Evolutionary conservation across 2,888 invertebrate species (phyloP).

Genomic region (Caenorhabditis zanzibari): DNA sequence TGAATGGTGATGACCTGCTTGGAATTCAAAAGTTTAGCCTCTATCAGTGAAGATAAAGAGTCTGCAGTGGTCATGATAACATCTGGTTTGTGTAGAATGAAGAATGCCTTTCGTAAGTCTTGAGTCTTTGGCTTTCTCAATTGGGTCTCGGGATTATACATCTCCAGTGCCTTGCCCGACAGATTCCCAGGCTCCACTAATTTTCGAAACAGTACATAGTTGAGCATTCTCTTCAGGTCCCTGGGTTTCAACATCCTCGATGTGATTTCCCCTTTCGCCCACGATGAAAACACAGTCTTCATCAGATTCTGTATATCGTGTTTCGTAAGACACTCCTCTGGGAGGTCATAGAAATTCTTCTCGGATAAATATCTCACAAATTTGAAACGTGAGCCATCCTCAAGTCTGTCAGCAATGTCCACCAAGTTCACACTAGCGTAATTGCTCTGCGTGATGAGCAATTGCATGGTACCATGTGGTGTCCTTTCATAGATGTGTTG

Average conservation of each 20-base stretch:
- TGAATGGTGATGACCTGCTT: background rate
- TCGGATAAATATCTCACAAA: constrained; percentile 13
- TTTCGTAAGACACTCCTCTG: constrained; percentile 16
- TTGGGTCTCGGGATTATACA: background rate
- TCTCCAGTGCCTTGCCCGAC: background rate
- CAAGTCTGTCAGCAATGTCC: background rate
- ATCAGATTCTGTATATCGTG: constrained; percentile 10
- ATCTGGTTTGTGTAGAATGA: constrained; percentile 9
- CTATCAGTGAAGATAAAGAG: background rate
- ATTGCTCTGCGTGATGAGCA: constrained; percentile 22
- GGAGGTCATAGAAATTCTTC: constrained; percentile 5
- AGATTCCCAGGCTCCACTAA: background rate
- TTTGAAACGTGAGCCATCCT: background rate
- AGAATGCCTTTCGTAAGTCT: background rate
- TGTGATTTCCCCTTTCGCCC: background rate
- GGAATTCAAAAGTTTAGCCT: background rate
- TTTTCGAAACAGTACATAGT: background rate
- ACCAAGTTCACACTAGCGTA: constrained; percentile 20
- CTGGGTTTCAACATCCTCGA: too few relatives aligned
- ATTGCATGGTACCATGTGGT: background rate
- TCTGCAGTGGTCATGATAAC: constrained; percentile 15
- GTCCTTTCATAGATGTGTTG: background rate
- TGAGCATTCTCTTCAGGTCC: background rate
- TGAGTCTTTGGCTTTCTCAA: too few relatives aligned
- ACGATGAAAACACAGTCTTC: background rate